A percentile compares a stretch with the other conserved stretches of the same genome.
Evolutionary conservation across 2,797 vertebrate species (phyloP).

Genomic region (Enteromius anoplus): DNA sequence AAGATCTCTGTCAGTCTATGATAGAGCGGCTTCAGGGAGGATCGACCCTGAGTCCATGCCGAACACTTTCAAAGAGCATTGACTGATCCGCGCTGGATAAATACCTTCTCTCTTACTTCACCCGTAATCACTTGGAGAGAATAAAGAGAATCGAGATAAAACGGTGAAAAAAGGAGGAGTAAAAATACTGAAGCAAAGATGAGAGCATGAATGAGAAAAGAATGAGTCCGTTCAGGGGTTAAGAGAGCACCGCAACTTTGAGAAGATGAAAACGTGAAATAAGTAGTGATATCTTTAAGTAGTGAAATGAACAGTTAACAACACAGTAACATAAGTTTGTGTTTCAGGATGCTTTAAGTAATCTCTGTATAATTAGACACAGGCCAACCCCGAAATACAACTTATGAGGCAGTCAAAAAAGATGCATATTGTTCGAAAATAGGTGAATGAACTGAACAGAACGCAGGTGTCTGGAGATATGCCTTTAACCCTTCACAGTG

Average conservation of each 20-base stretch:
- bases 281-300: background rate
- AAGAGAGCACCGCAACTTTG: background rate
- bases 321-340: background rate
- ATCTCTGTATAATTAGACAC: background rate
- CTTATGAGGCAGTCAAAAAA: background rate
- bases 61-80: conserved; percentile 35
- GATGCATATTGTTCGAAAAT: background rate
- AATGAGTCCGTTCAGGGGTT: background rate
- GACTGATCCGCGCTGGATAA: conserved; percentile 43
- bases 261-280: background rate
- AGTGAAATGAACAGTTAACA: background rate
- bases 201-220: background rate
- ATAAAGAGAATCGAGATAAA: conserved; percentile 43
- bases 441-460: background rate
- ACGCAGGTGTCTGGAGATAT: conserved; percentile 3
- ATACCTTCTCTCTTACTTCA: conserved; percentile 29
- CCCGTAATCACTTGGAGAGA: conserved; percentile 26
- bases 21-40: conserved; percentile 18
- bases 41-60: conserved; percentile 26
- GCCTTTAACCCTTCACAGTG: background rate
- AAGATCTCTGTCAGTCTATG: conserved; percentile 36
- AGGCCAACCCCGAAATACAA: background rate
- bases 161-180: conserved; percentile 2
- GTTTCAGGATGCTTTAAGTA: background rate
- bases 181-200: conserved; percentile 34